Evolutionary conservation across 2,797 vertebrate species (phyloP), one percentile per base, ranked within the genome.

Genomic region (Cottoperca gobio): DNA sequence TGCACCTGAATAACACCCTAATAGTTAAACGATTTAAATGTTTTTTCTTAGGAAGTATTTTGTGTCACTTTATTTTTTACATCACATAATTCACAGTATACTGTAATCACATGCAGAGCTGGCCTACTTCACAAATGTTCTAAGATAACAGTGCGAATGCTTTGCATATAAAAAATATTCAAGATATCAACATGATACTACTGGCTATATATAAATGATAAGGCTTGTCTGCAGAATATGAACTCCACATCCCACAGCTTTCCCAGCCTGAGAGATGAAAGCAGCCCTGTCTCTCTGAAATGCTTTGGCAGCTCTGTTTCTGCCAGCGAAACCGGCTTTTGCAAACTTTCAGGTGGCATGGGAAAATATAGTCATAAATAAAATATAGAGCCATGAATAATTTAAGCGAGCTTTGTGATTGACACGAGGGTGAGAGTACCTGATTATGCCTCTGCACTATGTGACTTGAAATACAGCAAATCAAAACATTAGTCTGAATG

Each of bases 291-390:
- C 91, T 94, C 85, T 84, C 72, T 92, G 92, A 94, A 90, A 92
- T 85, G 88, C 90, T 91, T 90, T 88, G 87, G 91, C 89, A 92
- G 89, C 86, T 90, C 92, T 85, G 92, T 90, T 86, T 91, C 93
- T 94, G 90, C 89, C 92, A 88, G 88, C 89, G 84, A 86, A 86
- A 86, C 78, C 55, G 55, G 81, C 90, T 92, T 91, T 88, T 88
- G 85, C 85, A 74, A 94, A 95, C 91, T 94, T 95, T 91, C 86
- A 91, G 90, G 90, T 93, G 86, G 90, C 94, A 92, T 93, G 91
- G 93, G 94, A 93, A 95, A 95, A 95, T 93, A 84, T 70, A 90
- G 85, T 92, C 91, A 94, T 95, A 94, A 94, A 96, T 95, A 94
- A 95, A 95, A 94, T 89, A 95, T 91, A 84, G 64, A 80, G 66